phyloP scores from a whole-genome alignment of 2,797 vertebrate species.

The Pogonophryne albipinna region DNA sequence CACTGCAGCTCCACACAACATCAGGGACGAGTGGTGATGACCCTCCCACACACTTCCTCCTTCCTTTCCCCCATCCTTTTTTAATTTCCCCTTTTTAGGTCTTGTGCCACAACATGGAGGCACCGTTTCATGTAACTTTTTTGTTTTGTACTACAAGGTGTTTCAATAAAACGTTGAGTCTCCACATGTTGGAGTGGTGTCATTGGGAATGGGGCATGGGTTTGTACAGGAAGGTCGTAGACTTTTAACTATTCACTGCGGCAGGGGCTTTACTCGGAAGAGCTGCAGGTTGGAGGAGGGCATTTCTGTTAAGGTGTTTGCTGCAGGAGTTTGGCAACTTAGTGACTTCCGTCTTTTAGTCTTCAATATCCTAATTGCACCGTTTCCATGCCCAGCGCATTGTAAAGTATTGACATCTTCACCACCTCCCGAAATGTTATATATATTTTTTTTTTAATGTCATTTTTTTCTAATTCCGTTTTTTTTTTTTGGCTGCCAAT shows the following conservation, averaged over 20 bases:
- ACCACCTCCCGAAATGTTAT: neutral
- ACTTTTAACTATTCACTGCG: neutral
- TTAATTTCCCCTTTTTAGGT: conserved; percentile 74
- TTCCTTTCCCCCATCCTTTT: conserved; percentile 50
- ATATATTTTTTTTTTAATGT: conserved; percentile 1
- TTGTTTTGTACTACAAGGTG: conserved; percentile 86
- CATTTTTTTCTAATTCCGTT: neutral
- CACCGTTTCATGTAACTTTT: conserved; percentile 83
- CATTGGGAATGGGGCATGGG: conserved; percentile 34
- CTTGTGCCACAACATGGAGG: conserved; percentile 65
- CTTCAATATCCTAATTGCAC: neutral
- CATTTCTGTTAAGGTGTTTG: neutral
- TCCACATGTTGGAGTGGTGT: conserved; percentile 73
- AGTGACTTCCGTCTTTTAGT: neutral
- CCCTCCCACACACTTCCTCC: conserved; percentile 62
- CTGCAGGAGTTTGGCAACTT: neutral
- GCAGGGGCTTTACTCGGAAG: neutral
- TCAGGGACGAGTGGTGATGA: conserved; percentile 83
- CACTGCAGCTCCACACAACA: conserved; percentile 74
- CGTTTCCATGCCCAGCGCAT: conserved; percentile 3
- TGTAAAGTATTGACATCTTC: neutral
- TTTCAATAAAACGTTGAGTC: conserved; percentile 86
- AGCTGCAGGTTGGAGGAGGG: neutral
- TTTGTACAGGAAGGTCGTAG: conserved; percentile 15
- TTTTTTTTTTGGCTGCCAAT: neutral